These are phyloP conservation scores for Sparidentex hasta DNA, from an alignment of 2,797 vertebrate species.

Conservation along the genomic window DNA sequence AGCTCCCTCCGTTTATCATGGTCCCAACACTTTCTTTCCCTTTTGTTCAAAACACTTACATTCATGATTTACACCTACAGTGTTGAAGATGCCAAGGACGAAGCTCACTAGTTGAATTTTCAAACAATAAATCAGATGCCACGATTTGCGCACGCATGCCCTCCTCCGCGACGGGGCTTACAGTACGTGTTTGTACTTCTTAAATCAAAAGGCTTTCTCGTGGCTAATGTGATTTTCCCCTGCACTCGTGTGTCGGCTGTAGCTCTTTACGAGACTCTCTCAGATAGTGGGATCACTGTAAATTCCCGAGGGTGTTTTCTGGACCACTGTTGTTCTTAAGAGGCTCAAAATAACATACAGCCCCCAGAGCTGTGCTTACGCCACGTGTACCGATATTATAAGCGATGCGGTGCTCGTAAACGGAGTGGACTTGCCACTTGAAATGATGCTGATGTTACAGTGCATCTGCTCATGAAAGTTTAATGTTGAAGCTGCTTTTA, in stretches of 20 bases:
- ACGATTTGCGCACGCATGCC: conserved; percentile 49
- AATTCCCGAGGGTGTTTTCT: conserved; percentile 72
- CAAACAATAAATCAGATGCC: conserved; percentile 71
- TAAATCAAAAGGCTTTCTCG: conserved; percentile 72
- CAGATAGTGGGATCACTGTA: conserved; percentile 59
- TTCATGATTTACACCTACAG: conserved; percentile 71
- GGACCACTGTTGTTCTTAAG: conserved; percentile 68
- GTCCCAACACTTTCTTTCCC: conserved; percentile 62
- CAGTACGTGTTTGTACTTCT: conserved; percentile 55
- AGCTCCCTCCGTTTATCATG: conserved; percentile 67
- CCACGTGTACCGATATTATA: conserved; percentile 48
- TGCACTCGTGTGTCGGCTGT: conserved; percentile 57
- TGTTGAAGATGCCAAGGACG: conserved; percentile 59
- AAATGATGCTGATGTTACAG: conserved; percentile 18
- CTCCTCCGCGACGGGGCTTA: conserved; percentile 42
- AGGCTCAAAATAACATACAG: conserved; percentile 65
- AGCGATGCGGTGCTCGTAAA: conserved; percentile 41
- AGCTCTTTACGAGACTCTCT: conserved; percentile 60
- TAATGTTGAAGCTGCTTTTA: conserved; percentile 35
- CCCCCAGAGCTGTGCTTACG: conserved; percentile 53
- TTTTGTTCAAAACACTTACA: conserved; percentile 68
- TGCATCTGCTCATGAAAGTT: conserved; percentile 34
- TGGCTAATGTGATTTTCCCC: conserved; percentile 76
- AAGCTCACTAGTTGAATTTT: conserved; percentile 60
- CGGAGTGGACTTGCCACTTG: conserved; percentile 37